phyloP scores from a whole-genome alignment of 2,888 invertebrate species.

The Hypomecis punctinalis region DNA sequence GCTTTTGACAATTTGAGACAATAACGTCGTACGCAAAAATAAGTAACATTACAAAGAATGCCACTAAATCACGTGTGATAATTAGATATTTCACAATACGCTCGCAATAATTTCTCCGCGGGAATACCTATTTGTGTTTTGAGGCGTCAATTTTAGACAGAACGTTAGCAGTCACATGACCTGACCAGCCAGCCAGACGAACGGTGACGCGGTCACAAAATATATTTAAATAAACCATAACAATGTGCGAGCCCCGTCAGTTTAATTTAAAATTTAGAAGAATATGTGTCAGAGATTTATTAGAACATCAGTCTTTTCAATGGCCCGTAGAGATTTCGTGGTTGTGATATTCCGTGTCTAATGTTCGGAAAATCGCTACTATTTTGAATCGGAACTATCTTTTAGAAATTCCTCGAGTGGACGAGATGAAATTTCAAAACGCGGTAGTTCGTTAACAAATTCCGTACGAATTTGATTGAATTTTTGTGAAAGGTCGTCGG shows the following conservation, averaged over 20 bases:
- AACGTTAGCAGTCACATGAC: slow-evolving; percentile 73
- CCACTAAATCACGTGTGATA: slow-evolving; percentile 28
- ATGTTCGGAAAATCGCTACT: slow-evolving; percentile 9
- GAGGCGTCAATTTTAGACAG: slow-evolving; percentile 62
- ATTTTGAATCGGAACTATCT: slow-evolving; percentile 1
- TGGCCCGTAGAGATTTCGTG: slow-evolving; percentile 35
- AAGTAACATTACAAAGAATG: slow-evolving; percentile 35
- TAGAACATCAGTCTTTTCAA: slow-evolving; percentile 66
- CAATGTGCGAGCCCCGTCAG: slow-evolving; percentile 57
- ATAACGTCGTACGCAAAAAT: slow-evolving; percentile 31
- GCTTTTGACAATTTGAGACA: slow-evolving; percentile 23
- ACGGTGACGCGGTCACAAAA: slow-evolving; percentile 69
- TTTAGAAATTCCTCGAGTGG: not conserved
- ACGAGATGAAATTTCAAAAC: not conserved
- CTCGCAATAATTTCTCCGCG: slow-evolving; percentile 47
- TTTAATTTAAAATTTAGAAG: slow-evolving; percentile 61
- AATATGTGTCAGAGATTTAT: slow-evolving; percentile 54
- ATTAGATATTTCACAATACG: slow-evolving; percentile 47
- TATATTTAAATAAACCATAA: slow-evolving; percentile 75
- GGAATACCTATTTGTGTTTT: slow-evolving; percentile 47
- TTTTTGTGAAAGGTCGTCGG: too few species aligned
- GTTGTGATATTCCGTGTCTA: slow-evolving; percentile 13
- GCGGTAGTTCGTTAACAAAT: not conserved
- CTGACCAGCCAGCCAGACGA: slow-evolving; percentile 51
- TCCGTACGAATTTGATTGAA: too few species aligned